These are phyloP conservation scores for Dorcus parallelipipedus DNA, from an alignment of 2,888 invertebrate species.

Conservation along the genomic window DNA sequence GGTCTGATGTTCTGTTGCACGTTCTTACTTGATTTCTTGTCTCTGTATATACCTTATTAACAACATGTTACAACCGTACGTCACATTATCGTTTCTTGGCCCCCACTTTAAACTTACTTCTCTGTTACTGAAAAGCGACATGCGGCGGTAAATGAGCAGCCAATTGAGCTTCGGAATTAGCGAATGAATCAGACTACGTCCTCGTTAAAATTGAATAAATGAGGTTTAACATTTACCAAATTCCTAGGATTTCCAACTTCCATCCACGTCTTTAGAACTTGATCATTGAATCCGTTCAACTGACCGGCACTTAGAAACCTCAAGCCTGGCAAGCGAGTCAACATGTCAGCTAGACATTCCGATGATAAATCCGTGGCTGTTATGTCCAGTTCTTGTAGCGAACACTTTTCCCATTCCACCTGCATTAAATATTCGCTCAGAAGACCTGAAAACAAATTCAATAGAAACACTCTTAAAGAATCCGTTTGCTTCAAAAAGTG, in stretches of 20 bases:
- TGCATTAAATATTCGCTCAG: constrained; percentile 90
- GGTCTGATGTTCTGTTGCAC: too few relatives aligned
- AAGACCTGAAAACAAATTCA: constrained; percentile 59
- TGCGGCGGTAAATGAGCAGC: too few relatives aligned
- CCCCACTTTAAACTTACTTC: too few relatives aligned
- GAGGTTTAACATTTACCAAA: constrained; percentile 34
- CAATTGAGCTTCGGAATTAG: too few relatives aligned
- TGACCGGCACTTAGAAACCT: constrained; percentile 93
- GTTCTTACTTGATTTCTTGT: too few relatives aligned
- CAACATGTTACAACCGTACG: too few relatives aligned
- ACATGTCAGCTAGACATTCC: constrained; percentile 89
- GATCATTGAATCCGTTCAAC: constrained; percentile 95
- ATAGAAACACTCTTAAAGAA: constrained; percentile 5
- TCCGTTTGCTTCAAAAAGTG: not conserved
- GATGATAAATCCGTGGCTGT: constrained; percentile 94
- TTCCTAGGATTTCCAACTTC: constrained; percentile 75
- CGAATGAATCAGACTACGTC: too few relatives aligned
- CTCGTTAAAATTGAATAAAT: not conserved
- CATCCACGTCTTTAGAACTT: constrained; percentile 88
- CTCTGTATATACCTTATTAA: too few relatives aligned
- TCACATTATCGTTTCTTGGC: too few relatives aligned
- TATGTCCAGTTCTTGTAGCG: constrained; percentile 92
- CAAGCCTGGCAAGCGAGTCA: constrained; percentile 80
- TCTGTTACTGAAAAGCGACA: too few relatives aligned
- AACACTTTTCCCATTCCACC: constrained; percentile 95